phyloP scores from a whole-genome alignment of 2,113 vertebrate species.

The Okapia johnstoni region DNA sequence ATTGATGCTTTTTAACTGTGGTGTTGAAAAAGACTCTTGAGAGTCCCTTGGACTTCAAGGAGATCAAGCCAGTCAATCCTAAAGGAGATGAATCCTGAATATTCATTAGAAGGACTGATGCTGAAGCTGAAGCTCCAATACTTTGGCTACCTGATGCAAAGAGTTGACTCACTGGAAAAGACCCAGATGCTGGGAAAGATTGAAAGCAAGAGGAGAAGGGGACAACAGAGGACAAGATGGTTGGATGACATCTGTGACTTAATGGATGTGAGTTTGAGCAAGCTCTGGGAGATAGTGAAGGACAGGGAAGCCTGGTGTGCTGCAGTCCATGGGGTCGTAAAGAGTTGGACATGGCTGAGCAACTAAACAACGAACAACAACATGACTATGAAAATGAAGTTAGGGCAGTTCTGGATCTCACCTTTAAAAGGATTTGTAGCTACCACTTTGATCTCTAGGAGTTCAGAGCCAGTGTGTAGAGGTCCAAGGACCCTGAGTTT shows the following conservation, averaged over 20 bases:
- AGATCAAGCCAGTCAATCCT: background rate
- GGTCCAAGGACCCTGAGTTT: background rate
- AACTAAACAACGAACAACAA: background rate
- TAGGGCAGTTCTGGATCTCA: background rate
- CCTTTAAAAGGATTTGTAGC: background rate
- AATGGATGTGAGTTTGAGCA: background rate
- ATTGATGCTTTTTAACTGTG: background rate
- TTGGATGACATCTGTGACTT: background rate
- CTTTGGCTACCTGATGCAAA: background rate
- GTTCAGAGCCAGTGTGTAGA: background rate
- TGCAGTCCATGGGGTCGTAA: accelerated
- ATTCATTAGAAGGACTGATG: background rate
- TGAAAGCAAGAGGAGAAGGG: background rate
- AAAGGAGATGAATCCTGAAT: background rate
- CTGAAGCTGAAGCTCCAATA: background rate
- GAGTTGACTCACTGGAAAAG: background rate
- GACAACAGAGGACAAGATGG: background rate
- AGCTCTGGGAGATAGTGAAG: background rate
- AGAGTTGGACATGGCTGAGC: background rate
- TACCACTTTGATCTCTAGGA: background rate
- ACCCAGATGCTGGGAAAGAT: background rate
- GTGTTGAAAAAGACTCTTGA: background rate
- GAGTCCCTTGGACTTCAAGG: background rate
- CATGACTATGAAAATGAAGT: background rate
- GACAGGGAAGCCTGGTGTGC: background rate